phyloP scores from a whole-genome alignment of 2,888 invertebrate genomes.

The Philhelius pedissequus region DNA sequence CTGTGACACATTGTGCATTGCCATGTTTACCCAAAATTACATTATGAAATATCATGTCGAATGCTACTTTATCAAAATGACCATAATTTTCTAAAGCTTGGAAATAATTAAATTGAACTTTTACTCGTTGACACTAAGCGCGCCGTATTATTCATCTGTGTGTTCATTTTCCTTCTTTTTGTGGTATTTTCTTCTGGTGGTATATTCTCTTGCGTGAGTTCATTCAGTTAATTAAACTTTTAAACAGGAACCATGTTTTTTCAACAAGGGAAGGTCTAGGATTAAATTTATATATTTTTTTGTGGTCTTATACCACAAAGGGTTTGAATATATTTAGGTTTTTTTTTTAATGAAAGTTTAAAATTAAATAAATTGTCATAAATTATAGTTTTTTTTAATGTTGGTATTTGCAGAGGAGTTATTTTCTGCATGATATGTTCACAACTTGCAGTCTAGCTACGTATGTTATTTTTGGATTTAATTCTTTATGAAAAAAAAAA shows the following conservation, averaged over 20 bases:
- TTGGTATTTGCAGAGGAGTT: no score
- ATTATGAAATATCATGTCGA: background rate
- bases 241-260: background rate
- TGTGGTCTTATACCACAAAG: background rate
- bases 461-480: no score
- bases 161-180: background rate
- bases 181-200: background rate
- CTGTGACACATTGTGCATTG: background rate
- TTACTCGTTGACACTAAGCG: background rate
- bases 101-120: background rate
- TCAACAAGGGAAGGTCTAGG: background rate
- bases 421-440: no score
- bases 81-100: background rate
- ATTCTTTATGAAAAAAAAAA: no score
- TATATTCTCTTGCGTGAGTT: conserved; percentile 1
- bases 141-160: background rate
- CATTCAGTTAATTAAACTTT: background rate
- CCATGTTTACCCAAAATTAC: background rate
- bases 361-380: background rate
- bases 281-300: background rate
- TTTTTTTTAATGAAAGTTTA: background rate
- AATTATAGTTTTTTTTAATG: background rate
- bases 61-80: background rate
- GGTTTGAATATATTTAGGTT: background rate
- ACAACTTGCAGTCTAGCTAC: no score